Evolutionary conservation across 1,140 invertebrate species (phyloP), one percentile per base, ranked within the genome.

Genomic region (Rhagoletis zephyria): DNA sequence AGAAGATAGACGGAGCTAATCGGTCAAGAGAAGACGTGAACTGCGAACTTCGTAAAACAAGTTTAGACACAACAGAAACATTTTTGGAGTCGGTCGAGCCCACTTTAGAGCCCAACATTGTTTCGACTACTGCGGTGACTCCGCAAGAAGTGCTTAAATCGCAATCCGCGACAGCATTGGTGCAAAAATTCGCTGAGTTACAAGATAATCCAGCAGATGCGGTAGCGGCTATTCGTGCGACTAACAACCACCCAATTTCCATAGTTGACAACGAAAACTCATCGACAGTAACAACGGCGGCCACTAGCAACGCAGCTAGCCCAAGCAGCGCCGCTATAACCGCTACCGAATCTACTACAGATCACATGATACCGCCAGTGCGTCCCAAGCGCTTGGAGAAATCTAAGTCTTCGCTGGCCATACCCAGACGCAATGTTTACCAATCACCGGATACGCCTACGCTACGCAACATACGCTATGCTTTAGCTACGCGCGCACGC

Each of bases 381-480:
- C 30, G 59, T 64, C 61, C 74, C 0, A 87, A 65, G 42, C 64
- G 67, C n/a, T 61, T 74, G 67, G 94, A 95, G 89, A 95, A 95
- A 91, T 94, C 95, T 9, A 70, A 85, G 16, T 88, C 87, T 45
- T 51, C 64, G 0, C 59, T 88, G 7, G 85, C 87, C 2, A 16
- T 89, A n/a, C 74, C 30, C 16, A 87, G 88, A 77, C 86, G 89
- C 56, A 90, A 92, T 88, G 88, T 90, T 40, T 92, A 92, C 61
- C 91, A 92, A 86, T 89, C 91, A 0, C 90, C 90, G 1, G 91
- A 92, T 40, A 91, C 88, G 88, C 90, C 63, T 88, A 89, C 30
- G 89, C 89, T 56, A 85, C 89, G 87, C 40, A 67, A 74, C 65
- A 86, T 88, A 85, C 60, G 85, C 7, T 60, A 61, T 40, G 67